phyloP scores from a whole-genome alignment of 2,113 vertebrate genomes.

The Piaya cayana region DNA sequence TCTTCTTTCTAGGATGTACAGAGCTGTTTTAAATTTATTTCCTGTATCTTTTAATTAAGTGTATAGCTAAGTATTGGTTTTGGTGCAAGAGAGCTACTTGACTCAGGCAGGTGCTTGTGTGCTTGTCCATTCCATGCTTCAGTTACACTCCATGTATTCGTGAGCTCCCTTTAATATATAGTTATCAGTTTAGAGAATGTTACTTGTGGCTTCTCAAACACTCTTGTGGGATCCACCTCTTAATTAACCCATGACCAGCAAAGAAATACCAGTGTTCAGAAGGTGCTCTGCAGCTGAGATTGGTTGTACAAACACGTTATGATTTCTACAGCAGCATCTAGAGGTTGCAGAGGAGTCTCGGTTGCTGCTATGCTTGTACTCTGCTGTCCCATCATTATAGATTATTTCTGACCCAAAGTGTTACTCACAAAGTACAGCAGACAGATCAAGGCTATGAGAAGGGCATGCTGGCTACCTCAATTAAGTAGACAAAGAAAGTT shows the following conservation, averaged over 20 bases:
- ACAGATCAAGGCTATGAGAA: background rate
- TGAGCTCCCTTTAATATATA: background rate
- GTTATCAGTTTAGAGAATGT: background rate
- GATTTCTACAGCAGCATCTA: background rate
- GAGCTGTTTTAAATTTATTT: background rate
- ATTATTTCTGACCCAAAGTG: background rate
- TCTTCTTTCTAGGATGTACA: background rate
- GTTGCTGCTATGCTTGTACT: background rate
- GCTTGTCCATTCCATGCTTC: background rate
- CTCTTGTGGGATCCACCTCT: background rate
- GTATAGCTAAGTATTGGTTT: background rate
- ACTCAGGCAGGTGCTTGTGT: background rate
- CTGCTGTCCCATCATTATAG: background rate
- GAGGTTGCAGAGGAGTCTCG: background rate
- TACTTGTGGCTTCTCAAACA: background rate
- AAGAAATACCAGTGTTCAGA: background rate
- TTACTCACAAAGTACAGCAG: background rate
- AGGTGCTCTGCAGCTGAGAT: background rate
- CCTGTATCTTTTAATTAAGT: background rate
- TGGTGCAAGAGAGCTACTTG: background rate
- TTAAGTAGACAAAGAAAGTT: background rate
- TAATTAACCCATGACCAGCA: accelerated
- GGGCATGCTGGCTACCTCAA: background rate
- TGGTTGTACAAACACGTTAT: background rate
- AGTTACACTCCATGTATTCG: accelerated